phyloP scores from a whole-genome alignment of 2,797 vertebrate genomes.

The Luscinia luscinia region DNA sequence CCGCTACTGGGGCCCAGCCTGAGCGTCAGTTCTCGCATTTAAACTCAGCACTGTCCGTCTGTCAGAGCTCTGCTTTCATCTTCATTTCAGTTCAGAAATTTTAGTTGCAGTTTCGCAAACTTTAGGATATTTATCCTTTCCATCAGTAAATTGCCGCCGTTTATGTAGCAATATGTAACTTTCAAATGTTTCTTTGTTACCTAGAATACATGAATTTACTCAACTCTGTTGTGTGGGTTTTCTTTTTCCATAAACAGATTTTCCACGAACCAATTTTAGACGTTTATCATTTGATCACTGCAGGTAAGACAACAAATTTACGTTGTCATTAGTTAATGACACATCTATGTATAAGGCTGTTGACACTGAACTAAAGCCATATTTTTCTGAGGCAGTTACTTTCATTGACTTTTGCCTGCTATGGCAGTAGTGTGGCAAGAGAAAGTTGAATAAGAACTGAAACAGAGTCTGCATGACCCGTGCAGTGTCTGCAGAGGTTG shows the following conservation, averaged over 20 bases:
- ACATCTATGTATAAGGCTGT: accelerated
- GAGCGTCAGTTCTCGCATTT: accelerated
- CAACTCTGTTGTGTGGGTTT: not conserved
- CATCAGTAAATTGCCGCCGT: accelerated
- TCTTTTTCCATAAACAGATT: constrained; percentile 76
- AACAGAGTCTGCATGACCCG: accelerated
- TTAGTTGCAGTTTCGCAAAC: not conserved
- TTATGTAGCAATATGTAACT: not conserved
- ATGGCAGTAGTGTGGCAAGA: not conserved
- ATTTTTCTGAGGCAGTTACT: not conserved
- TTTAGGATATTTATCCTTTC: not conserved
- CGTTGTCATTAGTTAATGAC: accelerated
- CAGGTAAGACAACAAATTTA: constrained; percentile 80
- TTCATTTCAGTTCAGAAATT: not conserved
- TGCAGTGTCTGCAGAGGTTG: not conserved
- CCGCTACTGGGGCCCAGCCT: accelerated
- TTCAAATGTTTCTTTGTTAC: not conserved
- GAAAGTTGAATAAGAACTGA: not conserved
- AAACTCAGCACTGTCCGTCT: not conserved
- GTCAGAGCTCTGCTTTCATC: not conserved
- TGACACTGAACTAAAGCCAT: not conserved
- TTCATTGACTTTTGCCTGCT: not conserved
- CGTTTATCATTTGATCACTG: constrained; percentile 96
- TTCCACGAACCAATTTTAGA: constrained; percentile 89
- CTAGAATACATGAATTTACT: not conserved